phyloP scores from a whole-genome alignment of 2,888 invertebrate species.

The Octodonta nipae region DNA sequence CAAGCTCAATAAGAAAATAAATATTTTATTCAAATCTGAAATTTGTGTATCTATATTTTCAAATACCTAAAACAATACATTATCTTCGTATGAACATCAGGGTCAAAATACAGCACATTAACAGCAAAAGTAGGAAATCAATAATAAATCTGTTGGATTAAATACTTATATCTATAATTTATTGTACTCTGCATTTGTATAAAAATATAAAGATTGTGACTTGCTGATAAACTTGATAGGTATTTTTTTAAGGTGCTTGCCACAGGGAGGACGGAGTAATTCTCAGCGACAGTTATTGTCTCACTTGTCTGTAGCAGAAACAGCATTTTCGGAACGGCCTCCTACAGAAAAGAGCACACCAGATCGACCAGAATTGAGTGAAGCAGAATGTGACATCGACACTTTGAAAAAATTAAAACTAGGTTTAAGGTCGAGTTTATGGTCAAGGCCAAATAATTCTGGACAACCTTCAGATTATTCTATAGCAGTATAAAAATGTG shows the following conservation, averaged over 20 bases:
- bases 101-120: no score
- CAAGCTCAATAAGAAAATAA: no score
- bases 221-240: no score
- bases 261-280: conserved; percentile 28
- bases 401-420: conserved; percentile 59
- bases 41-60: no score
- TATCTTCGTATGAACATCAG: no score
- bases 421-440: conserved; percentile 54
- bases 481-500: conserved; percentile 60
- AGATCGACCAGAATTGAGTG: conserved; percentile 49
- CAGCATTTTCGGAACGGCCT: conserved; percentile 37
- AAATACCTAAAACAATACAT: no score
- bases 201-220: no score
- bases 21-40: no score
- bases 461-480: conserved; percentile 52
- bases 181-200: no score
- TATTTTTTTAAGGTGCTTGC: conserved; percentile 47
- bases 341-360: conserved; percentile 31
- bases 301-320: conserved; percentile 46
- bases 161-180: no score
- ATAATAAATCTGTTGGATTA: no score
- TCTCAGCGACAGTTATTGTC: conserved; percentile 49
- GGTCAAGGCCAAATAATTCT: conserved; percentile 50
- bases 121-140: no score
- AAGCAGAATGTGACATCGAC: conserved; percentile 61